phyloP scores from a whole-genome alignment of 2,888 invertebrate genomes.

The Heliconius hortense region DNA sequence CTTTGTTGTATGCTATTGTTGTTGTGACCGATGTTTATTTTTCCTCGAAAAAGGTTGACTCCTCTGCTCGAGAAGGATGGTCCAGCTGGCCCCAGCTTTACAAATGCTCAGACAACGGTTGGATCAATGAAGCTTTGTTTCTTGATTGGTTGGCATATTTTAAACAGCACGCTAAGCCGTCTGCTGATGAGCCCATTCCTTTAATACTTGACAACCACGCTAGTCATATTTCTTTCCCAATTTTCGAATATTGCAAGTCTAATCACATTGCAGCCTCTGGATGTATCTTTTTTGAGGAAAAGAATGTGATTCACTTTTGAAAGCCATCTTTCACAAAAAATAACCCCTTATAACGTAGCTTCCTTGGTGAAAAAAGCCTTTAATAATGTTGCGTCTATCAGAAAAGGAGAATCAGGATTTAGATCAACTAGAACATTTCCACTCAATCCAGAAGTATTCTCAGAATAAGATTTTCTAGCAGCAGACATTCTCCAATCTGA shows the following conservation, averaged over 20 bases:
- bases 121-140: constrained; percentile 49
- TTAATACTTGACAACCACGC: constrained; percentile 41
- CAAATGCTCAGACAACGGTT: constrained; percentile 49
- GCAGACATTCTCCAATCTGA: constrained; percentile 39
- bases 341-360: constrained; percentile 51
- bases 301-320: constrained; percentile 49
- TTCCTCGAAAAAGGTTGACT: constrained; percentile 60
- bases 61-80: constrained; percentile 59
- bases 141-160: constrained; percentile 49
- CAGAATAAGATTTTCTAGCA: constrained; percentile 46
- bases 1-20: constrained; percentile 62
- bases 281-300: constrained; percentile 45
- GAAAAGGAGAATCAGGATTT: constrained; percentile 52
- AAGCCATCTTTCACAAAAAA: constrained; percentile 43
- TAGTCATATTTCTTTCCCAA: constrained; percentile 43
- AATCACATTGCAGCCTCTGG: constrained; percentile 46
- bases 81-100: constrained; percentile 55
- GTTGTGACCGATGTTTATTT: too few species aligned
- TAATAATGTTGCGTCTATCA: constrained; percentile 45
- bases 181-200: constrained; percentile 41
- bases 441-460: constrained; percentile 46
- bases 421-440: constrained; percentile 51
- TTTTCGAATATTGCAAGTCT: constrained; percentile 47
- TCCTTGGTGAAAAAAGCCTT: constrained; percentile 40
- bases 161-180: constrained; percentile 42